These are phyloP conservation scores for Nyctalus aviator DNA, from an alignment of 2,797 vertebrate species.

Conservation along the genomic window DNA sequence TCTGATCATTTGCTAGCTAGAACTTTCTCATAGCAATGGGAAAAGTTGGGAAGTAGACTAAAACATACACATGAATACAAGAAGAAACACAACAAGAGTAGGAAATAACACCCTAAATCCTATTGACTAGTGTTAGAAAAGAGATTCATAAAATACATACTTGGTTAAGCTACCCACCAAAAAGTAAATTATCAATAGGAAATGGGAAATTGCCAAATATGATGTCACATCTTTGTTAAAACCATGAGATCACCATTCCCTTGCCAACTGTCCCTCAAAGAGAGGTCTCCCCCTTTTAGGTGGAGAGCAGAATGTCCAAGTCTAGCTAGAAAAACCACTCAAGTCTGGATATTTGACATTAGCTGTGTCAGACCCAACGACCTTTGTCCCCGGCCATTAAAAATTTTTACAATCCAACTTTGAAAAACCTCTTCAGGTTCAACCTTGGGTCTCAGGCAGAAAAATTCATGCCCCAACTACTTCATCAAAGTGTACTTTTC, in stretches of 20 bases:
- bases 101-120: not conserved
- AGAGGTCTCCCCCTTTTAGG: not conserved
- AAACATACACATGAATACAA: not conserved
- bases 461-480: not conserved
- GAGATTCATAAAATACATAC: not conserved
- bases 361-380: not conserved
- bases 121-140: not conserved
- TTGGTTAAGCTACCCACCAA: not conserved
- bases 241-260: not conserved
- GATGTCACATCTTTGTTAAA: conserved; percentile 7
- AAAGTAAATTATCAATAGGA: not conserved
- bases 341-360: not conserved
- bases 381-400: conserved; percentile 32
- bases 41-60: not conserved
- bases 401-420: not conserved
- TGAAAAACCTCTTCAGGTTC: conserved; percentile 38
- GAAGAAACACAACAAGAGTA: not conserved
- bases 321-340: not conserved
- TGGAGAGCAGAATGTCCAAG: not conserved
- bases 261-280: not conserved
- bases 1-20: not conserved
- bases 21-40: not conserved
- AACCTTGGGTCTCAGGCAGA: conserved; percentile 18
- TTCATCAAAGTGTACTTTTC: conserved; percentile 52
- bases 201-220: not conserved